phyloP scores from a whole-genome alignment of 1,140 invertebrate species.

The Dreissena polymorpha region DNA sequence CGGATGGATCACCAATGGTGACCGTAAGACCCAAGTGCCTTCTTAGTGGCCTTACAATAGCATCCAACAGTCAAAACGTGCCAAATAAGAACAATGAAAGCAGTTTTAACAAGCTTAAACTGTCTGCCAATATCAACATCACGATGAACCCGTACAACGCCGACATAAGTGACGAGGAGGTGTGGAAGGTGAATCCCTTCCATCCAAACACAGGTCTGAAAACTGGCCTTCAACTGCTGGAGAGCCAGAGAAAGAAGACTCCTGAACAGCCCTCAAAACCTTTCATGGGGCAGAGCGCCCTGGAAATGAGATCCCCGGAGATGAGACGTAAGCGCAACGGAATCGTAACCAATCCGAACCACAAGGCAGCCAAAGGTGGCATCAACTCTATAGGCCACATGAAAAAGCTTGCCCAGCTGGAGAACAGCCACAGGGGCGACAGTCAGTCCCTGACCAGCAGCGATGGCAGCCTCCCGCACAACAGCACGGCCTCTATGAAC shows the following conservation, averaged over 20 bases:
- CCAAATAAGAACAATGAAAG: background rate
- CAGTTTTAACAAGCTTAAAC: slow-evolving; percentile 56
- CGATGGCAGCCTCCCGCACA: background rate
- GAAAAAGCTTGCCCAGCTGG: slow-evolving; percentile 70
- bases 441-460: slow-evolving; percentile 13
- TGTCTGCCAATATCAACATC: slow-evolving; percentile 74
- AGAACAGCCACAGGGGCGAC: slow-evolving; percentile 49
- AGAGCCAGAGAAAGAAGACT: slow-evolving; percentile 75
- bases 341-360: slow-evolving; percentile 94
- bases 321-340: slow-evolving; percentile 86
- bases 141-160: slow-evolving; percentile 75
- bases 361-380: slow-evolving; percentile 54
- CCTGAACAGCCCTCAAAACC: slow-evolving; percentile 66
- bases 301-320: slow-evolving; percentile 77
- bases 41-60: background rate
- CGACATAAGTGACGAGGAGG: slow-evolving; percentile 74
- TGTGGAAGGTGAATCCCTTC: slow-evolving; percentile 72
- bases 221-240: slow-evolving; percentile 55
- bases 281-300: slow-evolving; percentile 71
- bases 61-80: background rate
- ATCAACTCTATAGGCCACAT: slow-evolving; percentile 80
- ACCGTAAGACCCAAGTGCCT: slow-evolving; percentile 63
- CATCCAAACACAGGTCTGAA: slow-evolving; percentile 65
- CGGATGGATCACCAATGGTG: slow-evolving; percentile 89
- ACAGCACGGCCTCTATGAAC: background rate